Evolutionary conservation across 2,113 vertebrate species (phyloP).

Genomic region (Carettochelys insculpta): DNA sequence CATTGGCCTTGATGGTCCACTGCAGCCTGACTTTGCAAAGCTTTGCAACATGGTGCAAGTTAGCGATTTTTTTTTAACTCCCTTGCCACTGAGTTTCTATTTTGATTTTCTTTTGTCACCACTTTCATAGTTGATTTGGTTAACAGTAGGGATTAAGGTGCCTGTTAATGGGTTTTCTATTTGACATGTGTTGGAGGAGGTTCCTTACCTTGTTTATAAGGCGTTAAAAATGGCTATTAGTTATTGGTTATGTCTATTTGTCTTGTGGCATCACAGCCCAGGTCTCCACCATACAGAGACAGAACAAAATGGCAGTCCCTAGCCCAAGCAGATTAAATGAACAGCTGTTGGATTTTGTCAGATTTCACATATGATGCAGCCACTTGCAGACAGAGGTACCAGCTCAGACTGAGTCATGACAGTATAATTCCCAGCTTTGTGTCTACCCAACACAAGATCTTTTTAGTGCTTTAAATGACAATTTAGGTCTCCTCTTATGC

Average conservation of each 20-base stretch:
- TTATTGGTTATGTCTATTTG: not conserved
- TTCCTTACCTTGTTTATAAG: not conserved
- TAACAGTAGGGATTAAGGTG: not conserved
- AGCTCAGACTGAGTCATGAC: no score
- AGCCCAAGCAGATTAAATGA: not conserved
- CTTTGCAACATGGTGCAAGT: not conserved
- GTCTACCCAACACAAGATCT: no score
- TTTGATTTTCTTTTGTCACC: not conserved
- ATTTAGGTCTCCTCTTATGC: no score
- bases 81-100: not conserved
- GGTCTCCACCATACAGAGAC: not conserved
- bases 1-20: not conserved
- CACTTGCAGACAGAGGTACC: no score
- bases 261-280: rapidly evolving
- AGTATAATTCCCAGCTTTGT: no score
- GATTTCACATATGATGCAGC: not conserved
- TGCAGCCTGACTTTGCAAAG: not conserved
- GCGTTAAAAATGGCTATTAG: not conserved
- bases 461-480: no score
- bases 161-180: not conserved
- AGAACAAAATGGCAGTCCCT: rapidly evolving
- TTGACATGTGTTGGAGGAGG: not conserved
- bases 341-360: not conserved
- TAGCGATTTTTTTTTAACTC: not conserved
- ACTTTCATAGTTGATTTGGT: not conserved